Base-by-base conservation (phyloP, 2,888 invertebrate species). In the Sthenelais limicola region DNA sequence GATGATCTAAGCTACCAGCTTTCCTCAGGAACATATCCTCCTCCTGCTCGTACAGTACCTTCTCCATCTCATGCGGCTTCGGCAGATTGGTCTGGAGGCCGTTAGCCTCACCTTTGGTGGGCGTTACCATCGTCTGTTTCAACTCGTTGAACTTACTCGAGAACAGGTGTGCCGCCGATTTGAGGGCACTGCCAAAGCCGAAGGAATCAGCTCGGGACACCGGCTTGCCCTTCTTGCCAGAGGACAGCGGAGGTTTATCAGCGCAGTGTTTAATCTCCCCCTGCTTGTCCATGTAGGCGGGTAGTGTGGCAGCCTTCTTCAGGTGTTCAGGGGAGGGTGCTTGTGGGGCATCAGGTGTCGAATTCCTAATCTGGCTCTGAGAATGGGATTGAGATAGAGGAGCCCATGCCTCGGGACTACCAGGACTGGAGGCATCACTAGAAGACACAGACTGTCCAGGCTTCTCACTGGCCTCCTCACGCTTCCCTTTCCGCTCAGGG, bases 81-180 rank as follows among this genome's bases (percentile, higher is more conserved):
- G 67, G 56, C 1, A 68, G 15, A 30, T 52, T 66, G 38, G 66
- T 48, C 21, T 51, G 32, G 67, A 73, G 73, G 67, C 73, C 69
- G 1, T 54, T 49, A 2, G 51, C 30, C 18, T 68, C 71, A 18
- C 26, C 5, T 18, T 81, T 82, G 47, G 80, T 80, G 0, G 84
- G 83, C 0, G 84, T 83, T 1, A 79, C 75, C 77, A 86, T 85
- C 21, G 84, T 82, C 75, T 83, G 82, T 73, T 85, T 85, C 24
- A 85, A 74, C 75, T 85, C 85, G 71, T 80, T 82, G 21, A 85
- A 77, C 74, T 84, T 84, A 52, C 71, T 81, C 30, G 81, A 51
- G 28, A 72, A 67, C 43, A 77, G 56, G 21, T 68, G 21, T 4
- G 72, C 68, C 0, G 76, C 72, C 4, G 71, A 72, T 21, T 69